Conservation (phyloP, 2,113 vertebrate species). For the Micromys minutus region DNA sequence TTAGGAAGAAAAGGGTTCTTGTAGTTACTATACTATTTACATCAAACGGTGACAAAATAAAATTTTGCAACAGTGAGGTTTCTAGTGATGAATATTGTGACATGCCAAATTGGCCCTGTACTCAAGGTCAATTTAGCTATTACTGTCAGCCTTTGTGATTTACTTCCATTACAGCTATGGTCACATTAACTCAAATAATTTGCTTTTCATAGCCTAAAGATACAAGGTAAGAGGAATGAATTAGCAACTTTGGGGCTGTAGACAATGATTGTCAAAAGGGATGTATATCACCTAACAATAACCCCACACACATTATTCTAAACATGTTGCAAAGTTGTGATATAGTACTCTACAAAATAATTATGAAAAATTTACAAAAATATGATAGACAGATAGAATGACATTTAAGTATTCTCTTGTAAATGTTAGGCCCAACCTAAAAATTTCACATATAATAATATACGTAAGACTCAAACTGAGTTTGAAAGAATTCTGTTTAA, state of each 20-base stretch:
- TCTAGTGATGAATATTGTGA: slow-evolving; percentile 25
- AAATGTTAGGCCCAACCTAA: not conserved
- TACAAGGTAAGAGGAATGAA: not conserved
- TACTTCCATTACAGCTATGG: not conserved
- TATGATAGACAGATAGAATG: not conserved
- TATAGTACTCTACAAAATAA: not conserved
- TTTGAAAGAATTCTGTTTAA: not conserved
- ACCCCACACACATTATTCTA: not conserved
- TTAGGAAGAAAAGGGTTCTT: not conserved
- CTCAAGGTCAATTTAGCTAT: slow-evolving; percentile 35
- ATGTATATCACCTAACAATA: not conserved
- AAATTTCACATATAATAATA: not conserved
- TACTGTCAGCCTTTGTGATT: not conserved
- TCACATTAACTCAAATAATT: slow-evolving; percentile 13
- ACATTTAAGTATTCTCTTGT: not conserved
- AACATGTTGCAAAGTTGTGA: not conserved
- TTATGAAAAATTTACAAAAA: not conserved
- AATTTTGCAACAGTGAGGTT: slow-evolving; percentile 29
- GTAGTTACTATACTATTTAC: not conserved
- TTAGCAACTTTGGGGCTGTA: not conserved
- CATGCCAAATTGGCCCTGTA: not conserved
- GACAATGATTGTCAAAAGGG: not conserved
- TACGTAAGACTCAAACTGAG: not conserved
- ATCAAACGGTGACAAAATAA: not conserved
- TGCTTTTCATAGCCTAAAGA: not conserved